Conservation (phyloP, 2,888 invertebrate genomes). For the Sinhomidia bicolor region DNA sequence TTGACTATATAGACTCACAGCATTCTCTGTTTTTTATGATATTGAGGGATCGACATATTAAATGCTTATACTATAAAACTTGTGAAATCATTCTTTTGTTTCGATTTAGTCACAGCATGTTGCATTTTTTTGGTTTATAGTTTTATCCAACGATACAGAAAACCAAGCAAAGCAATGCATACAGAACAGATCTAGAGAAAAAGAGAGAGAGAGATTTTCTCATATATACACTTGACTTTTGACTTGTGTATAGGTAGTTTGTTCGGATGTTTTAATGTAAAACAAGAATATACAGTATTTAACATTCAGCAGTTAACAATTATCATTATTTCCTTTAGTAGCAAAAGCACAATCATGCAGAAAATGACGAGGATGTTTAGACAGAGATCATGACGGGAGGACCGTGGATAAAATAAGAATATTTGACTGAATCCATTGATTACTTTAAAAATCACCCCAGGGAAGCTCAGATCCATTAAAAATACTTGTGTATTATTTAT, state of each 20-base stretch:
- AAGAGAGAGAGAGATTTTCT: no score
- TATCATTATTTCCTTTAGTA: constrained; percentile 8
- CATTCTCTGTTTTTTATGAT: background rate
- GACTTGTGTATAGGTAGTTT: no score
- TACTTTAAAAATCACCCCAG: constrained; percentile 65
- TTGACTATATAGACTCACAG: background rate
- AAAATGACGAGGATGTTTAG: constrained; percentile 49
- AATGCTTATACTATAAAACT: constrained; percentile 8
- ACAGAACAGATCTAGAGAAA: no score
- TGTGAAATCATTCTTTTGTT: constrained; percentile 58
- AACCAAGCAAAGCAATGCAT: background rate
- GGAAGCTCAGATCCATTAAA: constrained; percentile 61
- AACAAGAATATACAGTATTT: background rate
- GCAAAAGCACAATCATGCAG: constrained; percentile 29
- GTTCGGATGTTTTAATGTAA: no score
- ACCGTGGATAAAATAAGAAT: constrained; percentile 42
- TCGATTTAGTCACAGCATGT: constrained; percentile 67
- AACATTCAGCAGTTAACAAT: no score
- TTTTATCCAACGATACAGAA: constrained; percentile 7
- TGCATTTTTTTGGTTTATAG: constrained; percentile 23
- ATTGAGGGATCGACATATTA: background rate
- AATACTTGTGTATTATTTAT: constrained; percentile 32
- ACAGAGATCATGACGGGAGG: constrained; percentile 48
- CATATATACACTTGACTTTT: background rate
- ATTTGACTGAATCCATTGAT: constrained; percentile 73